Percentiles rank a stretch among this genome's conserved stretches.
Conservation (phyloP, 2,888 invertebrate genomes). For the Coecobrya sp. region DNA sequence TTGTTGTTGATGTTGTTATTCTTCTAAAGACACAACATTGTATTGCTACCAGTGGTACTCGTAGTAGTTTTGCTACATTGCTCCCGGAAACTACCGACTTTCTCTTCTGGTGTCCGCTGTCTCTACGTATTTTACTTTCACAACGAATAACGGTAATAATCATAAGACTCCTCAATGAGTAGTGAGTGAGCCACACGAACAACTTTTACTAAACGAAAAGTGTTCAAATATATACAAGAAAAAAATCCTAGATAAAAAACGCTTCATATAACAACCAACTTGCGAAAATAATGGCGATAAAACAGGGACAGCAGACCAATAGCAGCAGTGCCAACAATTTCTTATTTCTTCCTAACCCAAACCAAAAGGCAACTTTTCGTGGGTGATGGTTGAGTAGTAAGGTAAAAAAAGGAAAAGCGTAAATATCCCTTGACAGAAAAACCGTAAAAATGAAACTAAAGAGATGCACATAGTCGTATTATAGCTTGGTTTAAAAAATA, state of each 20-base stretch:
- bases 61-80: conserved; percentile 12
- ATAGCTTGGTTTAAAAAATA: conserved; percentile 25
- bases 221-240: conserved; percentile 33
- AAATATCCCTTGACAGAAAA: conserved; percentile 59
- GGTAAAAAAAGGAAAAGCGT: conserved; percentile 39
- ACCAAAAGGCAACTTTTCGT: background rate
- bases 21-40: conserved; percentile 17
- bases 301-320: background rate
- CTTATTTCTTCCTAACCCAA: background rate
- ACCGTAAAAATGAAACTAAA: conserved; percentile 58
- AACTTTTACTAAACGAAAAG: conserved; percentile 39
- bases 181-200: conserved; percentile 31
- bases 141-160: conserved; percentile 69
- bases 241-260: background rate
- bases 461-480: conserved; percentile 37
- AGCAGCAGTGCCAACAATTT: conserved; percentile 39
- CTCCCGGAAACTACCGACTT: conserved; percentile 75
- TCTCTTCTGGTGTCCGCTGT: conserved; percentile 17
- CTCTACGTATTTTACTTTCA: conserved; percentile 51
- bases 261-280: background rate
- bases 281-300: conserved; percentile 6
- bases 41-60: background rate
- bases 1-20: conserved; percentile 31
- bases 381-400: conserved; percentile 4
- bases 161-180: conserved; percentile 60